Evolutionary conservation across 1,140 invertebrate genomes (phyloP).

Genomic region (Vanessa atalanta): DNA sequence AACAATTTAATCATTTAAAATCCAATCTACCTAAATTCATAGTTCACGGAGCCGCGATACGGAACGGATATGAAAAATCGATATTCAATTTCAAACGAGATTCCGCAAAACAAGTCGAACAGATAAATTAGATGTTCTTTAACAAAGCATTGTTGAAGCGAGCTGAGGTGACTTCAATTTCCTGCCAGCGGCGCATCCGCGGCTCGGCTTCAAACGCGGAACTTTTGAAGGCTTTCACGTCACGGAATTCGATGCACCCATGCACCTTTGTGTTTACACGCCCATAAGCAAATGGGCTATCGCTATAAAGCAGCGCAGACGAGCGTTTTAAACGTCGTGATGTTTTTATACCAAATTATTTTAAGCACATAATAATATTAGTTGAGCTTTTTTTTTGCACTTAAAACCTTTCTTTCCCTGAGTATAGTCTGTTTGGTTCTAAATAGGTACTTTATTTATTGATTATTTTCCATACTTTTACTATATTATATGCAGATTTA

Average conservation of each 20-base stretch:
- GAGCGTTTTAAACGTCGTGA: not conserved
- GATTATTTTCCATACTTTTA: too few species aligned
- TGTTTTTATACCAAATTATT: not conserved
- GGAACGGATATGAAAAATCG: slow-evolving; percentile 52
- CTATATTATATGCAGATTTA: too few species aligned
- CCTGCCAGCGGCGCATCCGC: slow-evolving; percentile 71
- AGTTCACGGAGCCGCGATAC: not conserved
- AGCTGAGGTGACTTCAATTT: slow-evolving; percentile 76
- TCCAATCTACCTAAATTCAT: not conserved
- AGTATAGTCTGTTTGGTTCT: too few species aligned
- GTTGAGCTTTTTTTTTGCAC: not conserved
- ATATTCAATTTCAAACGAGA: slow-evolving; percentile 75
- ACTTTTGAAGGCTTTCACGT: slow-evolving; percentile 70
- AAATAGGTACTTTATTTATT: too few species aligned
- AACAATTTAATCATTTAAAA: slow-evolving; percentile 15
- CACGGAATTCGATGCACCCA: slow-evolving; percentile 69
- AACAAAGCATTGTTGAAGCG: slow-evolving; percentile 73
- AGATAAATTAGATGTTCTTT: slow-evolving; percentile 78
- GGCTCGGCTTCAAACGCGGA: slow-evolving; percentile 57
- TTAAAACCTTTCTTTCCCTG: not conserved
- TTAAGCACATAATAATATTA: too few species aligned
- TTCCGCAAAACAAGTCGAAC: slow-evolving; percentile 65
- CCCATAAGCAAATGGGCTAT: slow-evolving; percentile 64
- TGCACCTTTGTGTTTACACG: slow-evolving; percentile 61
- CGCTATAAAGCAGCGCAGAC: slow-evolving; percentile 36